Evolutionary conservation across 2,797 vertebrate species (phyloP), one percentile per base, ranked within the genome.

Genomic region (Pangasius sanitwongsei): DNA sequence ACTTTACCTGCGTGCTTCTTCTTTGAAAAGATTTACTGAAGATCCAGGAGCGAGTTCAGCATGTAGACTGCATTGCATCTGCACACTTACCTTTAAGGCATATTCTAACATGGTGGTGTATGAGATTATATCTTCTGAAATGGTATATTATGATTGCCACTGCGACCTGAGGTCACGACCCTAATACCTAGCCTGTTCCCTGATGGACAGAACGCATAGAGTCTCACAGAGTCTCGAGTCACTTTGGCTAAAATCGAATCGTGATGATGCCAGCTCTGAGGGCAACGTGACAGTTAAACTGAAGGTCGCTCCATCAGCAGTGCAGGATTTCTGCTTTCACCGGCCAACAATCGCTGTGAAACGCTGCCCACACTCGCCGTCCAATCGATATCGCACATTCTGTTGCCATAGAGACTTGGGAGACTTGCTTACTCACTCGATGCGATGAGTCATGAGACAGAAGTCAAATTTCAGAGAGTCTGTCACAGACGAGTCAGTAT

Each of bases 361-460:
- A 92, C 90, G 86, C 90, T 92, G 91, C 91, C 88, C 91, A 91
- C 90, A 89, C 63, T 83, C 83, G 85, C 87, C 86, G 90, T 92
- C 90, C 92, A 93, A 93, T 93, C 90, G 86, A 92, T 89, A 92
- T 93, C 92, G 92, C 94, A 92, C 67, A 70, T 89, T 85, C 83
- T 6, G 94, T 96, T 94, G 90, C 94, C 93, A 96, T 95, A 86
- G 95, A 84, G 92, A 96, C 93, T 87, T 83, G 90, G 92, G 90
- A 93, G 93, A 94, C 82, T 93, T 92, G 92, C 91, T 91, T 92
- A 93, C 91, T 94, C 83, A 93, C 91, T 89, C 90, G 90, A 89
- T 87, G 92, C 90, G 90, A n/a, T 90, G 92, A 95, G 89, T 94
- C 92, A 94, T 91, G 48, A 84, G 88, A 93, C 90, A 91, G 53